Percentiles rank a stretch among this genome's conserved stretches.
phyloP scores from a whole-genome alignment of 2,888 invertebrate genomes.

The Morinoia aosen region DNA sequence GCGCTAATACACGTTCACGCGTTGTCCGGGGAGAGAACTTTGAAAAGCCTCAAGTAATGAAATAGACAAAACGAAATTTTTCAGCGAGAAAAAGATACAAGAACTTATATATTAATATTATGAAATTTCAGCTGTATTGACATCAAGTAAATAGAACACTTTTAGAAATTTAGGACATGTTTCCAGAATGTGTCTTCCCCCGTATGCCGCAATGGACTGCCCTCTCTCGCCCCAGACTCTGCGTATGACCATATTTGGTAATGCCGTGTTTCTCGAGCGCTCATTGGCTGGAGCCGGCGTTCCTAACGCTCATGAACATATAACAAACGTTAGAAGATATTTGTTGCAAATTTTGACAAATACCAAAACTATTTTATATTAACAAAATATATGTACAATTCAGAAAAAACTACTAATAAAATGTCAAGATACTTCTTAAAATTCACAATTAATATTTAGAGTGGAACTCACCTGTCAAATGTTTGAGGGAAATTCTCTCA shows the following conservation, averaged over 20 bases:
- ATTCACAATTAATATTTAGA: neutral
- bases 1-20: neutral
- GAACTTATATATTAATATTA: neutral
- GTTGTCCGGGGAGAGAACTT: neutral
- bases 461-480: neutral
- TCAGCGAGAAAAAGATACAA: neutral
- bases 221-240: constrained; percentile 60
- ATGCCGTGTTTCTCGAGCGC: constrained; percentile 56
- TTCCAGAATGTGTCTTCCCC: constrained; percentile 55
- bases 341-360: neutral
- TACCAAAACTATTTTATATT: neutral
- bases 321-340: constrained; percentile 18
- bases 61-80: neutral
- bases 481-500: neutral
- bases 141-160: neutral
- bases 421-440: neutral
- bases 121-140: neutral
- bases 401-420: neutral
- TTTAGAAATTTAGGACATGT: neutral
- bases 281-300: constrained; percentile 59
- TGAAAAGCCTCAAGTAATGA: neutral
- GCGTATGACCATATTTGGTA: constrained; percentile 65
- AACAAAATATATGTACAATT: neutral
- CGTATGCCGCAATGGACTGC: constrained; percentile 63
- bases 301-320: constrained; percentile 42